Base-by-base conservation (phyloP, 2,888 invertebrate genomes). In the Megastigmus dorsalis region DNA sequence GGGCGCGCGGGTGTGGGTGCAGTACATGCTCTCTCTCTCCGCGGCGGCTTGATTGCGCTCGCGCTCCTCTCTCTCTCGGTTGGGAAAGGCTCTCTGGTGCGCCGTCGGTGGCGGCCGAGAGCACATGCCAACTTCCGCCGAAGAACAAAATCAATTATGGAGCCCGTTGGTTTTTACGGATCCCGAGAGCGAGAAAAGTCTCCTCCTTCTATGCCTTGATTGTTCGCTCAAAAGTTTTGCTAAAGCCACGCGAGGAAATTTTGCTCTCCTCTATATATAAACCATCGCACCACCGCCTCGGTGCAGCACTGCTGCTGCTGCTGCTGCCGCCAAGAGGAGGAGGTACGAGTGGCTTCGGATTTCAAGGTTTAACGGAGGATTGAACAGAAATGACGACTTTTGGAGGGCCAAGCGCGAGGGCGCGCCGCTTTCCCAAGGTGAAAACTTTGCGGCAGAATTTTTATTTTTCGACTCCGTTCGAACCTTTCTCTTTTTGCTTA, bases 111-210 rank as follows among this genome's bases (percentile, higher is more conserved):
- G n/a, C n/a, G 33, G 30, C 54, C n/a, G n/a, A n/a, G 81, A 81
- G 80, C 80, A 83, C 82, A 83, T 82, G 80, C 83, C 81, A 83
- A 82, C 82, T 83, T 82, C 75, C 78, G 68, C 45, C 71, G 74
- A 82, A 80, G 83, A 84, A 84, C 83, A 84, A 84, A 84, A 84
- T 84, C 84, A 84, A 84, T 84, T 84, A 84, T 84, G 82, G 77
- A 84, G 82, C 82, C 76, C 57, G 55, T 30, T 13, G 59, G 10
- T 66, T 73, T 70, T 59, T 60, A 50, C 57, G 48, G 33, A 26
- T 36, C 57, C 41, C 18, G 30, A 57, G 20, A 55, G 72, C 36
- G 30, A 57, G 60, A 55, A 57, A 50, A 74, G 63, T 74, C 73
- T 60, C 48, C 54, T 43, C 68, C 73, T 60, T 38, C 54, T 43